A percentile compares a stretch with the other conserved stretches of the same genome.
phyloP scores from a whole-genome alignment of 2,797 vertebrate genomes.

The Gambelia wislizenii region DNA sequence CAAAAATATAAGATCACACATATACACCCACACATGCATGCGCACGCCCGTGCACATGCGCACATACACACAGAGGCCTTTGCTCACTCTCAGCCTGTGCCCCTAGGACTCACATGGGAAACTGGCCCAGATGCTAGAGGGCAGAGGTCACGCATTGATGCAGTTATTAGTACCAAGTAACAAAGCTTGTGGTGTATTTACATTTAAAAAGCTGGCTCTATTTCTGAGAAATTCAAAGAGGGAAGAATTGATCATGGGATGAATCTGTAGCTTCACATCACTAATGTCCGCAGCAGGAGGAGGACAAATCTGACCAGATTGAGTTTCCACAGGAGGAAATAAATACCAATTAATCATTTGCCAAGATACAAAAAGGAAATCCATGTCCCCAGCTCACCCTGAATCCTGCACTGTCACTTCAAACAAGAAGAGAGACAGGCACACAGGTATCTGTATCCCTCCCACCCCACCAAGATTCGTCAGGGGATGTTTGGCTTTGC shows the following conservation, averaged over 20 bases:
- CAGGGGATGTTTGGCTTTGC: slow-evolving; percentile 63
- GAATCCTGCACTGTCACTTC: slow-evolving; percentile 25
- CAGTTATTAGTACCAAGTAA: slow-evolving; percentile 73
- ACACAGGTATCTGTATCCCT: slow-evolving; percentile 35
- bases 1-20: slow-evolving; percentile 80
- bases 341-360: slow-evolving; percentile 77
- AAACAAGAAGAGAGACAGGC: not conserved
- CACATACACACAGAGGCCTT: slow-evolving; percentile 4
- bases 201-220: slow-evolving; percentile 75
- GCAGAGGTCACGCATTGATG: slow-evolving; percentile 51
- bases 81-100: slow-evolving; percentile 31
- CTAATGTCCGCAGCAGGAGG: slow-evolving; percentile 64
- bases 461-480: slow-evolving; percentile 46
- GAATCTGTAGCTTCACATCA: slow-evolving; percentile 68
- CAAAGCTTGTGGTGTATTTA: slow-evolving; percentile 75
- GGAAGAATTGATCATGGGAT: slow-evolving; percentile 69
- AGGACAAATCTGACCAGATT: slow-evolving; percentile 69
- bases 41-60: slow-evolving; percentile 5
- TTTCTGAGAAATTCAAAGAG: slow-evolving; percentile 74
- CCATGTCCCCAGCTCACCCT: slow-evolving; percentile 31
- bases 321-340: slow-evolving; percentile 79
- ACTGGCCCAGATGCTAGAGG: slow-evolving; percentile 25
- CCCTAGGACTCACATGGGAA: slow-evolving; percentile 21
- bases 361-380: slow-evolving; percentile 65
- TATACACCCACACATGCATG: slow-evolving; percentile 73